phyloP scores from a whole-genome alignment of 2,888 invertebrate genomes.

The Amorpha juglandis region DNA sequence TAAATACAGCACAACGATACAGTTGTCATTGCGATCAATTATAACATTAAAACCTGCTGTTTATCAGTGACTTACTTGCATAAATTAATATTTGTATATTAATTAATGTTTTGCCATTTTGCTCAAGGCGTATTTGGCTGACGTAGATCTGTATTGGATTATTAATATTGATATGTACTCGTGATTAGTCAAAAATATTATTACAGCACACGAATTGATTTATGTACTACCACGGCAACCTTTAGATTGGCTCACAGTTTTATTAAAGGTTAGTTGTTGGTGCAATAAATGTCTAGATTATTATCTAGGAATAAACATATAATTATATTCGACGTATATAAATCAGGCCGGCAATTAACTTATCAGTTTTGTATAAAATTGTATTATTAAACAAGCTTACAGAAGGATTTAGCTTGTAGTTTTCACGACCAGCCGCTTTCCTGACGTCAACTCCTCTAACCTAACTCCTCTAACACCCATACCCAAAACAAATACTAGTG shows the following conservation, averaged over 20 bases:
- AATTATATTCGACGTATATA: neutral
- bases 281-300: neutral
- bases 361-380: neutral
- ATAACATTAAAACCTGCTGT: conserved; percentile 16
- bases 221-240: neutral
- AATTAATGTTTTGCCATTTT: conserved; percentile 43
- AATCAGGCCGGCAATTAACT: no score
- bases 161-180: conserved; percentile 2
- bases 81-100: conserved; percentile 41
- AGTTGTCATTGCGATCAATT: conserved; percentile 3
- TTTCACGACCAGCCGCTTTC: no score
- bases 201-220: neutral
- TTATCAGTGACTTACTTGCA: conserved; percentile 46
- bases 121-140: conserved; percentile 34
- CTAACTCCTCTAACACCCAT: no score
- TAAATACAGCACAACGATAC: neutral
- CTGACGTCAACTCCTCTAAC: no score
- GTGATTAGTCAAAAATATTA: conserved; percentile 1
- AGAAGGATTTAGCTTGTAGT: no score
- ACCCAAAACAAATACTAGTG: no score
- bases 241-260: neutral
- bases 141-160: neutral
- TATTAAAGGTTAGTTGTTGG: conserved; percentile 15
- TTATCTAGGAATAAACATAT: neutral
- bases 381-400: no score